phyloP scores from a whole-genome alignment of 2,888 invertebrate species.

The Ennomos quercinarius region DNA sequence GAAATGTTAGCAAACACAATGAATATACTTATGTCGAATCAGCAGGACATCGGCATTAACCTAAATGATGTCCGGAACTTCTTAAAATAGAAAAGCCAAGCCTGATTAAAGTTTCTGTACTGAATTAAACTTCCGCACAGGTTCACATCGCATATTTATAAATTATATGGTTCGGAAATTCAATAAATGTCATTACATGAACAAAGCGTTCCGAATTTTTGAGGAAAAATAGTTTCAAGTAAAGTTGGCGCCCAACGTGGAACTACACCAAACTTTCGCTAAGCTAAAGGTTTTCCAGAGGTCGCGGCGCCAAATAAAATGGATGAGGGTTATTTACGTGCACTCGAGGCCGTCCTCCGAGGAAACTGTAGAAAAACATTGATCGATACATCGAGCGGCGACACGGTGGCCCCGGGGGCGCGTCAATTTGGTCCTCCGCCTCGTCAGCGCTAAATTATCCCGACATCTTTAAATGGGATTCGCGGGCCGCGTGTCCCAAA shows the following conservation, averaged over 20 bases:
- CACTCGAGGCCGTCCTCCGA: conserved; percentile 60
- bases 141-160: too few relatives aligned
- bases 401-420: conserved; percentile 71
- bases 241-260: conserved; percentile 50
- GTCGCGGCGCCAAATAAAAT: conserved; percentile 57
- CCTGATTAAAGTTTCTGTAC: too few relatives aligned
- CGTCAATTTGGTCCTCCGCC: conserved; percentile 79
- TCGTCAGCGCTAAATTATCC: conserved; percentile 84
- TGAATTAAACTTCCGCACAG: too few relatives aligned
- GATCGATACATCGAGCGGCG: conserved; percentile 74
- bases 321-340: conserved; percentile 73
- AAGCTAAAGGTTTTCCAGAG: conserved; percentile 56
- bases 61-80: too few relatives aligned
- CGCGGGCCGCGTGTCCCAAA: conserved; percentile 74
- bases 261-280: conserved; percentile 49
- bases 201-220: neutral
- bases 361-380: conserved; percentile 64
- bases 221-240: conserved; percentile 5
- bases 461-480: conserved; percentile 84
- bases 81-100: too few relatives aligned
- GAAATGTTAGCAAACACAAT: too few relatives aligned
- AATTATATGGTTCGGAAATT: too few relatives aligned
- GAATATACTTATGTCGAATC: too few relatives aligned
- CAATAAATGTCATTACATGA: too few relatives aligned
- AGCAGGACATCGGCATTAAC: too few relatives aligned